Evolutionary conservation across 2,113 vertebrate species (phyloP), one percentile per base, ranked within the genome.

Genomic region (Platichthys flesus): DNA sequence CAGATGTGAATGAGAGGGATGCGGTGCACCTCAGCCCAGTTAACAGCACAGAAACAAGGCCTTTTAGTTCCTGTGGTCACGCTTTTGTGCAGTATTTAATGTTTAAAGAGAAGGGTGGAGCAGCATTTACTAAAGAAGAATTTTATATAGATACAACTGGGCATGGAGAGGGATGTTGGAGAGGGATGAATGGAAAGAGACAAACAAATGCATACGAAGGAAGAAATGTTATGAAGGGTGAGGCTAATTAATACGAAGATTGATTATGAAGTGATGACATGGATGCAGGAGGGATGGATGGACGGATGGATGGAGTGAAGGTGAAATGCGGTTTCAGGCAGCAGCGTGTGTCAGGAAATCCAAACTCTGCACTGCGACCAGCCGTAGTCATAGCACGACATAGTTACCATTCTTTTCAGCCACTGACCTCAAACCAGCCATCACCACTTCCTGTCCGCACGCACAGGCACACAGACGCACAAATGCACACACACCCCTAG

Each of bases 81-180:
- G 47, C 74, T 85, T 84, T 86, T 89, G 86, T 89, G 85, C 85
- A 88, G 72, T 79, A 86, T 92, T 93, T 92, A 91, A 94, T 92
- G 92, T 93, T 93, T 94, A 92, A 94, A 94, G 90, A 90, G 90
- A 85, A 90, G 93, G 93, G 93, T 94, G 93, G 92, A 90, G 93
- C 83, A 90, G 90, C 78, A 84, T 92, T 93, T 84, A 90, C 91
- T 90, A 91, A 90, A 89, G 92, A 91, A 91, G 91, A 85, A 89
- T 93, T 94, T 93, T 93, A 92, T 91, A 93, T 90, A 88, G 84
- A 91, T 88, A 88, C 86, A 90, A 90, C 79, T 90, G 90, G 92
- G 85, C 88, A 89, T 90, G 76, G 75, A 91, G 71, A 67, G 59
- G 76, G 65, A 55, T 84, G 88, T 83, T 89, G 81, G 89, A 79